Base-by-base conservation (phyloP, 2,113 vertebrate genomes). In the Burhinus oedicnemus region DNA sequence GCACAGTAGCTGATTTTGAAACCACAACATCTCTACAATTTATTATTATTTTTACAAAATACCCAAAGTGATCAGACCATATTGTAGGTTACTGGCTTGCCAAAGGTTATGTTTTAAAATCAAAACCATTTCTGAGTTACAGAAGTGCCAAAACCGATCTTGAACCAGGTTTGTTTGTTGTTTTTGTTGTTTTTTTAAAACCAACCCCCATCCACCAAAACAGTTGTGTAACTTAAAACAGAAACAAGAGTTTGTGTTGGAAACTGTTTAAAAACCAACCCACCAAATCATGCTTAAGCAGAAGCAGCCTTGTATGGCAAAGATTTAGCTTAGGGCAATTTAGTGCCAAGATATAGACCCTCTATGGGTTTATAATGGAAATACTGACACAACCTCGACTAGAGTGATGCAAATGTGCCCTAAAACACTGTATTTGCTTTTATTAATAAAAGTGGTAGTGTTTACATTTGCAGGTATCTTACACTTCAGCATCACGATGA, bases 1-100 rank as follows among this genome's bases (percentile, higher is more conserved):
- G 96, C 87, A 96, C 92, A 96, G 94, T 76, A 93, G 93, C 96
- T 95, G 97, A 95, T 96, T 97, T 97, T 97, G 93, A 96, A 97
- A 97, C 90, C 95, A 96, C 94, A 94, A 93, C 90, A 96, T 97
- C 74, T 97, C 97, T 97, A 97, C 96, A 82, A 97, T 98, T 97
- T 97, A 97, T 97, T 97, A 97, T 97, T 97, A 95, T 97, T 95
- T 97, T 95, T 97, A 97, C 97, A 97, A 98, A 98, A 96, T 97
- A 97, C 93, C 96, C 96, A 96, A 97, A 96, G 77, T 94, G 93
- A 95, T 97, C 96, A 97, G 94, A 95, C 93, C 95, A 93, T 96
- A 95, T 96, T 95, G 97, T 94, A 97, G 88, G 89, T 96, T 94
- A 95, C 91, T 97, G 95, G 94, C 87, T 95, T 97, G 96, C 91